These are phyloP conservation scores for Musca domestica DNA, from an alignment of 1,140 invertebrate genomes.

Conservation along the genomic window DNA sequence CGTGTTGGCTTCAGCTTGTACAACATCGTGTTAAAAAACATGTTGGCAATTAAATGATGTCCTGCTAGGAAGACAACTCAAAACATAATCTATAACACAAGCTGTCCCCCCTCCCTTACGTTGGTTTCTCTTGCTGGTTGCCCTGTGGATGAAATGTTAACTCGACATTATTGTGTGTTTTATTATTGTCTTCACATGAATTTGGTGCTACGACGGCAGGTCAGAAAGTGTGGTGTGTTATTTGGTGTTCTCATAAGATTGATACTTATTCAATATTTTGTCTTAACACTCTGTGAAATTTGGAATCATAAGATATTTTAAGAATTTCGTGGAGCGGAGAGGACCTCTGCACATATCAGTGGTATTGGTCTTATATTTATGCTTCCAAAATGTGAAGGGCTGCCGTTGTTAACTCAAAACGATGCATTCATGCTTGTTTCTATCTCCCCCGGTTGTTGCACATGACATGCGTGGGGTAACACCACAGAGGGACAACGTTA, in stretches of 20 bases:
- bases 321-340: too few relatives aligned
- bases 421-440: conserved; percentile 8
- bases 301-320: too few relatives aligned
- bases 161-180: not conserved
- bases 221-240: too few relatives aligned
- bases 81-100: conserved; percentile 32
- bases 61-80: conserved; percentile 40
- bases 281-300: too few relatives aligned
- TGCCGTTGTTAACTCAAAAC: not conserved
- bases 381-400: too few relatives aligned
- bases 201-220: too few relatives aligned
- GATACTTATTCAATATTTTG: too few relatives aligned
- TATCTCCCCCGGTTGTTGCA: not conserved
- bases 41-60: conserved; percentile 55
- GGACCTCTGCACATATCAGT: too few relatives aligned
- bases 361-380: too few relatives aligned
- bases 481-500: not conserved
- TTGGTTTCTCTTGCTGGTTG: too few relatives aligned
- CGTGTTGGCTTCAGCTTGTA: conserved; percentile 30
- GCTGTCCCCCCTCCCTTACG: not conserved
- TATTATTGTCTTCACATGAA: not conserved
- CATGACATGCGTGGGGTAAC: conserved; percentile 21
- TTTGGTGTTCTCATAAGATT: too few relatives aligned
- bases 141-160: too few relatives aligned
- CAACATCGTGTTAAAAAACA: conserved; percentile 54